Evolutionary conservation across 2,113 vertebrate species (phyloP), one percentile per base, ranked within the genome.

Genomic region (Rostratula benghalensis): DNA sequence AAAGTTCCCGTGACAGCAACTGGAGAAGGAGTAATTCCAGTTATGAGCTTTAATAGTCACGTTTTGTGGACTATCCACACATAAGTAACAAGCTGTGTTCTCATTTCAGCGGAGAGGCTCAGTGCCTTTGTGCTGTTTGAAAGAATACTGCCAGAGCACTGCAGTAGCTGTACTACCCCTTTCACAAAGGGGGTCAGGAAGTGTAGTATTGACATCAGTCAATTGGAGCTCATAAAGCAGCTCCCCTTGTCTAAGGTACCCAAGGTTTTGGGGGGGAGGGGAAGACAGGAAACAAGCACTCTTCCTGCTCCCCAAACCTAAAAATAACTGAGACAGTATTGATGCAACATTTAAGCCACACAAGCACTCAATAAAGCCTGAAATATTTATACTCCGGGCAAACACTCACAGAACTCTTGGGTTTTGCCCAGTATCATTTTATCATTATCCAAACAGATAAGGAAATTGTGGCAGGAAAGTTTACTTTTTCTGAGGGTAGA

Each of bases 321-420:
- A 96, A 94, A 92, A 90, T 87, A 94, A 65, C 50, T 2, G 31
- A 92, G 87, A 70, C 13, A 35, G 37, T 39, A 78, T 4, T 89
- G 25, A 60, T 90, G 39, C 64, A 95, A 90, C 35, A 63, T 31
- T 74, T 83, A 93, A 89, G 69, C 41, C 60, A 78, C 64, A 81
- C 5, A 59, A 64, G 25, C 31, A 78, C 48, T 92, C 80, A 63
- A 21, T 50, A 86, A 88, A 81, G 23, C 35, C 57, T 56, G 64
- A 87, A 94, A 71, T 96, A 95, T 79, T 94, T 95, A 90, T 68
- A 71, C 23, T 94, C 60, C 13, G 54, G 64, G 37, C 90, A 94
- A 95, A 89, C 74, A 90, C 86, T 78, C 68, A 81, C 27, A 94
- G n/a, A 95, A 89, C 46, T 74, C 46, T n/a, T 24, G 4, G 10